Base-by-base conservation (phyloP, 1,140 invertebrate genomes). In the Apis cerana region DNA sequence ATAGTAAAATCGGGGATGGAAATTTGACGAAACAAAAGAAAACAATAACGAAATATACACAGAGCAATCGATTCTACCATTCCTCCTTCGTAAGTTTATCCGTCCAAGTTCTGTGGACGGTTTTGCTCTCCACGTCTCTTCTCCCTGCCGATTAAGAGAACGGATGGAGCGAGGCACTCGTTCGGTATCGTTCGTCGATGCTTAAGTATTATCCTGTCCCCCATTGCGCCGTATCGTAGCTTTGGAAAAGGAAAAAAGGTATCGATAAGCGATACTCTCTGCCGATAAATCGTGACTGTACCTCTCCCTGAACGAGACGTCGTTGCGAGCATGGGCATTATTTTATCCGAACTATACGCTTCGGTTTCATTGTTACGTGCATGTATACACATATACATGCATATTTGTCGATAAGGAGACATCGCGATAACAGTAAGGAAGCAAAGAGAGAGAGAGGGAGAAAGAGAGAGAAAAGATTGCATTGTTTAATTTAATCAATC, bases 221-320 rank as follows among this genome's bases (percentile, higher is more conserved):
- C 50, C 61, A 65, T 75, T 62, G 19, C 7, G 50, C 59, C 74
- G 70, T 59, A 48, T 70, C 58, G 19, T 23, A 33, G 62, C 52
- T 77, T 85, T 82, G 19, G 10, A 64, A 21, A 59, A n/a, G 9
- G 3, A 21, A 21, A 33, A 64, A 78, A 76, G 83, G 75, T 83
- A 87, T 87, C 85, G 85, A 83, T 86, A 87, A 87, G 82, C 85
- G 85, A 86, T 86, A 86, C 82, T 43, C 33, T 43, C 7, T 58
- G 54, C 33, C 85, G 85, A 83, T 76, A 86, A 83, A 80, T 87
- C 64, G 65, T 61, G 33, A 59, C 17, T 83, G 80, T 75, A 64
- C 75, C 64, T 71, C 62, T 77, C 50, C 52, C 27, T 33, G 33
- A 64, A 76, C 58, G 56, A 43, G 33, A 43, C 7, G 27, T 52